Evolutionary conservation across 2,888 invertebrate species (phyloP), one percentile per base, ranked within the genome.

Genomic region (Anoncus sp.): DNA sequence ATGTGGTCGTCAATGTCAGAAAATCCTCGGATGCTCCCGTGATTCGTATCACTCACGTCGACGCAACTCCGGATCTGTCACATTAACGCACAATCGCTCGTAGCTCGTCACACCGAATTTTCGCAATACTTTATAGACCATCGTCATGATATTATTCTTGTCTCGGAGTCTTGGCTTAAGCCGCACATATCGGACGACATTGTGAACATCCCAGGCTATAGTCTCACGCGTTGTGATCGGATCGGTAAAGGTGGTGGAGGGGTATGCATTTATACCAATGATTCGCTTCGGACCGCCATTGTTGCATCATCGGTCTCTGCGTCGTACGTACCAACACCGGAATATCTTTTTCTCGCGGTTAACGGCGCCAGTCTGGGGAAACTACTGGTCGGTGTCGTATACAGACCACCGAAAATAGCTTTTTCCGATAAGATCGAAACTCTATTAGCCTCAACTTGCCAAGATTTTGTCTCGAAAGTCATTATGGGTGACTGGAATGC

Each of bases 401-500:
- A 75, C 18, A 35, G 78, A 16, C 75, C 55, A 6, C 70, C 75
- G 4, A 59, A 66, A 43, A 51, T 71, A 1, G 66, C 47, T 1
- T 76, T 71, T 12, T 18, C 49, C 6, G 22, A 57, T 40, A 47
- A 12, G 16, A 31, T 65, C 2, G 79, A 75, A 47, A 3, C 18
- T 1, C 60, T 75, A 1, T 12, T 79, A 1, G 12, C 49, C 5
- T 14, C 20, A 12, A 49, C 27, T 3, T 47, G 59, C 9, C 75
- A 75, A 14, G 51, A 65, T 20, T 78, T 67, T 51, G 14, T 20
- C 12, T 12, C 49, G n/a, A 66, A 63, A 22, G 45, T 76, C 3
- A 53, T 79, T 4, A 55, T 72, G 47, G 71, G 75, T 6, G 79
- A 79, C 20, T 76, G 65, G 45, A 79, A 79, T 9, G 40, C 62